These are phyloP conservation scores for Siderastrea siderea DNA, from an alignment of 92 coral and sea anemone genomes.

Conservation along the genomic window DNA sequence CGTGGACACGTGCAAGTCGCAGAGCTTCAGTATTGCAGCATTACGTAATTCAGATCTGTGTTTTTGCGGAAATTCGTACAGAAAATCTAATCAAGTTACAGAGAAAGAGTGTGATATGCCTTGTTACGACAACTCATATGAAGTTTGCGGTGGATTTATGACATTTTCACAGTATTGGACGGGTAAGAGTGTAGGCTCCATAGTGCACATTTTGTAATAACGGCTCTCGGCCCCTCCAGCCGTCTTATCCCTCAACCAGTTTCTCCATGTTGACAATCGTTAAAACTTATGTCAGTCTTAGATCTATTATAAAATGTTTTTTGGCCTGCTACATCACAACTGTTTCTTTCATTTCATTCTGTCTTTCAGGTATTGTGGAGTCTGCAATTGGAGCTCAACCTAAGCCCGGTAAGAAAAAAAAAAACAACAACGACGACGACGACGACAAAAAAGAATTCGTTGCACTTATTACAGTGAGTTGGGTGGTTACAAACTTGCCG, in stretches of 20 bases:
- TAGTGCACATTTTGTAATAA: background rate
- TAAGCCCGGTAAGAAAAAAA: constrained; percentile 16
- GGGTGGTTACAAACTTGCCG: too few species aligned
- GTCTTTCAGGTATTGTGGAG: constrained; percentile 44
- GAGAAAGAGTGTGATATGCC: constrained; percentile 86
- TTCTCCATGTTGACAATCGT: too few species aligned
- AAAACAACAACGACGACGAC: too few species aligned
- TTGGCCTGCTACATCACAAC: background rate
- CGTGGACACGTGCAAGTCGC: constrained; percentile 93
- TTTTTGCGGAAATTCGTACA: constrained; percentile 94
- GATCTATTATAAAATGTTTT: too few species aligned
- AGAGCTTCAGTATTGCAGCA: constrained; percentile 93
- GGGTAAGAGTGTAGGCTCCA: constrained; percentile 55
- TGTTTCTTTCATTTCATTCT: background rate
- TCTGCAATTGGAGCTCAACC: background rate
- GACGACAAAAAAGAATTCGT: background rate
- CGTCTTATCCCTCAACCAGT: too few species aligned
- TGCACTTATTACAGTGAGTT: too few species aligned
- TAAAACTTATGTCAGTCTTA: too few species aligned
- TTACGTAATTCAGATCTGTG: constrained; percentile 90
- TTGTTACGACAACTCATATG: constrained; percentile 90
- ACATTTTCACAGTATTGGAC: constrained; percentile 92
- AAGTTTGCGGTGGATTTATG: constrained; percentile 88
- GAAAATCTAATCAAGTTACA: constrained; percentile 80
- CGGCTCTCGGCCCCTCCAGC: too few species aligned